These are phyloP conservation scores for Agriopis aurantiaria DNA, from an alignment of 2,888 invertebrate genomes.

Conservation along the genomic window DNA sequence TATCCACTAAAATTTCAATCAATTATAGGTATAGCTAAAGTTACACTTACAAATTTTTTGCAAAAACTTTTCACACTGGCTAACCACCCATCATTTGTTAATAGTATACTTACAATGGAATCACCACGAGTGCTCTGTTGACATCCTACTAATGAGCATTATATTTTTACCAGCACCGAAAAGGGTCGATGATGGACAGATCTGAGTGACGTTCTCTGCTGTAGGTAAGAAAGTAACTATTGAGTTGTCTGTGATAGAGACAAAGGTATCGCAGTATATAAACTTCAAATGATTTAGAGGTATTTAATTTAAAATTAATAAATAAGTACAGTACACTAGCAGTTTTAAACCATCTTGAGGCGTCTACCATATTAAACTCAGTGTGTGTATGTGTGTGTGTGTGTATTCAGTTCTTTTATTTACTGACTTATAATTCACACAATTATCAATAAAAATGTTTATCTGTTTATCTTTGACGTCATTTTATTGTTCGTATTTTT, in stretches of 20 bases:
- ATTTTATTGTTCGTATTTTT: no score
- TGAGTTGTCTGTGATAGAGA: slow-evolving; percentile 1
- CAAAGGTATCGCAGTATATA: slow-evolving; percentile 5
- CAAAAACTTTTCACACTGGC: neutral
- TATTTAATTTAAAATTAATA: neutral
- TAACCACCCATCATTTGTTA: slow-evolving; percentile 15
- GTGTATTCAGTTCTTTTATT: no score
- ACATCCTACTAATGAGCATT: slow-evolving; percentile 77
- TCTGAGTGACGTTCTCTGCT: slow-evolving; percentile 80
- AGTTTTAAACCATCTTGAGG: no score
- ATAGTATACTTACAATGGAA: slow-evolving; percentile 13
- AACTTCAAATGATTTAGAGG: neutral
- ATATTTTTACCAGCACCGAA: slow-evolving; percentile 76
- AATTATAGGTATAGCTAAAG: neutral
- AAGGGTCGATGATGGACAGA: slow-evolving; percentile 71
- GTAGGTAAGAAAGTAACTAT: slow-evolving; percentile 67
- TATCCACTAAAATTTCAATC: no score
- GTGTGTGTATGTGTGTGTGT: no score
- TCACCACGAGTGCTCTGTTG: slow-evolving; percentile 52
- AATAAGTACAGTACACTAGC: no score
- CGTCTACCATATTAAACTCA: no score
- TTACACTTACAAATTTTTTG: neutral
- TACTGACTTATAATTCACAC: no score
- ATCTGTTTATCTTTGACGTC: no score
- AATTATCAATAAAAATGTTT: no score